phyloP scores from a whole-genome alignment of 2,888 invertebrate genomes.

The Hyposoter didymator region DNA sequence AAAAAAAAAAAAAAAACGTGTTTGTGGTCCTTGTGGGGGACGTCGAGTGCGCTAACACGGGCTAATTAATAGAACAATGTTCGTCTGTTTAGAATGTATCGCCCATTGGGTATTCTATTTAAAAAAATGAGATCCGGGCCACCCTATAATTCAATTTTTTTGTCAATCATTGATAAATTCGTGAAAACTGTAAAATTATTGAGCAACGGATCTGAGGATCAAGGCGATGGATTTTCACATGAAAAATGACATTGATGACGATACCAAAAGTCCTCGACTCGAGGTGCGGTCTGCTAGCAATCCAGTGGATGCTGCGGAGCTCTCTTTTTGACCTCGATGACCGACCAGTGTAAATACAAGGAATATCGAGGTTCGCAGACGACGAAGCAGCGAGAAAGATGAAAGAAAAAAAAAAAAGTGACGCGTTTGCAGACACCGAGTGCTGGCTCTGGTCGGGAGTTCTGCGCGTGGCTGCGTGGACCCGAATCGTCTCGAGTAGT shows the following conservation, averaged over 20 bases:
- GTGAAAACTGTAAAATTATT: background rate
- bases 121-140: background rate
- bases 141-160: background rate
- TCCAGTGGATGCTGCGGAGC: slow-evolving; percentile 7
- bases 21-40: slow-evolving; percentile 28
- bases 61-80: slow-evolving; percentile 49
- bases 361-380: slow-evolving; percentile 27
- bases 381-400: background rate
- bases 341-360: slow-evolving; percentile 50
- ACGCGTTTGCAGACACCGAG: slow-evolving; percentile 57
- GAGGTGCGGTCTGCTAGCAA: slow-evolving; percentile 19
- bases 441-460: slow-evolving; percentile 20
- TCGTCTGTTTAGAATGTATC: background rate
- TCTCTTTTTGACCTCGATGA: slow-evolving; percentile 56
- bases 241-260: background rate
- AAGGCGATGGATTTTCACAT: background rate
- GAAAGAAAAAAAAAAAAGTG: slow-evolving; percentile 45
- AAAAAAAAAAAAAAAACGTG: background rate
- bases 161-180: background rate
- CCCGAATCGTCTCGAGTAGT: slow-evolving; percentile 61
- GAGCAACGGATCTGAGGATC: background rate
- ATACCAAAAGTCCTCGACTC: background rate
- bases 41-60: slow-evolving; percentile 56
- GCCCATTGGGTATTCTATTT: background rate
- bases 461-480: slow-evolving; percentile 21